Percentiles rank a stretch among this genome's conserved stretches.
Conservation (phyloP, 2,113 vertebrate genomes). For the Phylloscopus trochiloides region DNA sequence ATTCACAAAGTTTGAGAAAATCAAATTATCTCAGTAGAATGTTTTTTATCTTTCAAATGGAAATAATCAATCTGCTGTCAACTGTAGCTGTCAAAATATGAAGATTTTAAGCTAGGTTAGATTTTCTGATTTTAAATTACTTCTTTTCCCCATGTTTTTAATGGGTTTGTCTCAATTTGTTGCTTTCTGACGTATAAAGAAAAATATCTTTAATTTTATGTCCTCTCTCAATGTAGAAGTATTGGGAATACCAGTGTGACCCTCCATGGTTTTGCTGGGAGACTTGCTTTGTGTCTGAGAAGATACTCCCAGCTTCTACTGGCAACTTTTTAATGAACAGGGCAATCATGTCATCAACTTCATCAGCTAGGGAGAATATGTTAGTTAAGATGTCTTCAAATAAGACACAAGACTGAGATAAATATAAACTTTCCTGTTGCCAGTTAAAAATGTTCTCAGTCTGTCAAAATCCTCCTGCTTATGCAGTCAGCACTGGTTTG, state of each 20-base stretch:
- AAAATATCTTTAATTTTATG: neutral
- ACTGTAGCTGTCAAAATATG: neutral
- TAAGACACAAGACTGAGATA: neutral
- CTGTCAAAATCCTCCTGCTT: neutral
- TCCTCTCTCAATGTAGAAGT: fast-evolving
- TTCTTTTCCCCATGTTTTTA: neutral
- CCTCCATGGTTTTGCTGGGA: neutral
- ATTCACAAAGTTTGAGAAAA: neutral
- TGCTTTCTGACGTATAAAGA: neutral
- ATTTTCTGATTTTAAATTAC: neutral
- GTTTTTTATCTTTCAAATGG: conserved; percentile 19
- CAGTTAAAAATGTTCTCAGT: neutral
- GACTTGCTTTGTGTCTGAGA: neutral
- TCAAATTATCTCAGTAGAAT: neutral
- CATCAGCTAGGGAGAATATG: neutral
- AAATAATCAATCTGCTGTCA: conserved; percentile 9
- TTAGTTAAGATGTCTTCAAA: neutral
- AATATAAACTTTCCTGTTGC: neutral
- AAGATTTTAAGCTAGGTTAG: neutral
- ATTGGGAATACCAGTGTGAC: neutral
- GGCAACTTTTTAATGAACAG: neutral
- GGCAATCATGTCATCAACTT: neutral
- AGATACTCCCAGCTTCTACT: neutral
- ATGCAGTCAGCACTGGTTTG: neutral
- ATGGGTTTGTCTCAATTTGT: neutral